These are phyloP conservation scores for Stenodera caucasica DNA, from an alignment of 2,888 invertebrate genomes.

Conservation along the genomic window DNA sequence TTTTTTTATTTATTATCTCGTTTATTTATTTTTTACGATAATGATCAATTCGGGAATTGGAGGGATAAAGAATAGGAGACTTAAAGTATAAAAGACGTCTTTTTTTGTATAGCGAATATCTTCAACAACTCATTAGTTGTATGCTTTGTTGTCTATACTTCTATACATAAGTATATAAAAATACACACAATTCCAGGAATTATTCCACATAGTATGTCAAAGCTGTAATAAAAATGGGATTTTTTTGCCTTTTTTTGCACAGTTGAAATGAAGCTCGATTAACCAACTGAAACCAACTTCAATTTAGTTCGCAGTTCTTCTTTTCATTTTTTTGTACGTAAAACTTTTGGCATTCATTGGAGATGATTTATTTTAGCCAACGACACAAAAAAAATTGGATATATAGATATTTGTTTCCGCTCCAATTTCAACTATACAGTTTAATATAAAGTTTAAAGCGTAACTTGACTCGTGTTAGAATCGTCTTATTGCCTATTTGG, in stretches of 20 bases:
- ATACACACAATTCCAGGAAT: neutral
- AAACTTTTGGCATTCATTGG: neutral
- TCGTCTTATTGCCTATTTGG: too few species aligned
- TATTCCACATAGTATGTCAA: neutral
- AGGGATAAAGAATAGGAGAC: too few species aligned
- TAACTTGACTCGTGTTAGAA: neutral
- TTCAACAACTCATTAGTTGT: neutral
- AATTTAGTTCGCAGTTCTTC: neutral
- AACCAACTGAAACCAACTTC: neutral
- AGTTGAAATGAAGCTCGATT: neutral
- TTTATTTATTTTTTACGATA: neutral
- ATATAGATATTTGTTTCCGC: neutral
- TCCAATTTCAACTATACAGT: neutral
- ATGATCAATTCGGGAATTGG: neutral
- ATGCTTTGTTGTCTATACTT: too few species aligned
- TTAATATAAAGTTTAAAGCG: too few species aligned
- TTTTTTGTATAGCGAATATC: too few species aligned
- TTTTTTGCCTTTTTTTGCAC: neutral
- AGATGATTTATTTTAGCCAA: constrained; percentile 1
- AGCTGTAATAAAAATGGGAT: neutral
- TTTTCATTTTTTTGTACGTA: neutral
- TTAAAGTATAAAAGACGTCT: too few species aligned
- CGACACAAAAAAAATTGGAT: neutral
- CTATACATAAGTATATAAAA: too few species aligned
- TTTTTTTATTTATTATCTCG: neutral